phyloP scores from a whole-genome alignment of 2,888 invertebrate genomes.

The Craniophora ligustri region DNA sequence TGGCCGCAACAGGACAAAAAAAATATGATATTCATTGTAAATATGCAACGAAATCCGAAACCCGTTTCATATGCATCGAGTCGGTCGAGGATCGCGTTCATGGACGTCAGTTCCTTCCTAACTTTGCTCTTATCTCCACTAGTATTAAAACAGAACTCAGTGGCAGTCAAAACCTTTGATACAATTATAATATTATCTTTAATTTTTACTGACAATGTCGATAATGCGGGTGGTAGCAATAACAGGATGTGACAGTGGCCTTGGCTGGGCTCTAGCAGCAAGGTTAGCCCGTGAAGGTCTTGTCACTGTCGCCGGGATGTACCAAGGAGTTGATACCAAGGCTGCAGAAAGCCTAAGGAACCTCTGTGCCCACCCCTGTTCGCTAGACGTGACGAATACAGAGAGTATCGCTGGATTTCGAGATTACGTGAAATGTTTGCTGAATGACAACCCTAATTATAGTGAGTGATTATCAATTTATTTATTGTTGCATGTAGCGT shows the following conservation, averaged over 20 bases:
- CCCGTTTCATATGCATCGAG: conserved; percentile 79
- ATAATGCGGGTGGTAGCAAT: conserved; percentile 89
- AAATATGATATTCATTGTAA: conserved; percentile 81
- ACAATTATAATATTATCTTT: too few relatives aligned
- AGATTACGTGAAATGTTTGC: conserved; percentile 77
- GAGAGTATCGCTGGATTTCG: conserved; percentile 87
- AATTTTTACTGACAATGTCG: conserved; percentile 59
- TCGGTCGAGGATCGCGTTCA: conserved; percentile 58
- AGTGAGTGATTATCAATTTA: too few relatives aligned
- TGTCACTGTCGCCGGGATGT: conserved; percentile 93
- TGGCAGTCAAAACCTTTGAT: background rate
- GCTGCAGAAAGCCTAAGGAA: conserved; percentile 84
- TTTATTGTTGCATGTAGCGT: too few relatives aligned
- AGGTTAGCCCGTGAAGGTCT: conserved; percentile 90
- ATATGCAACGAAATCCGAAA: conserved; percentile 84
- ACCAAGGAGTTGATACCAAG: conserved; percentile 86
- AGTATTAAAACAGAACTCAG: conserved; percentile 16
- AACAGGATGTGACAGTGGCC: conserved; percentile 96
- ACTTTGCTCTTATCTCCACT: conserved; percentile 57
- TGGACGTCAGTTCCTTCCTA: conserved; percentile 63
- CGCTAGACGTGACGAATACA: conserved; percentile 91
- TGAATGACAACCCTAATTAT: conserved; percentile 83
- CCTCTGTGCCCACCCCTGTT: conserved; percentile 81
- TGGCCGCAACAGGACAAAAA: conserved; percentile 56
- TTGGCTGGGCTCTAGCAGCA: conserved; percentile 92